Evolutionary conservation across 2,888 invertebrate genomes (phyloP).

Genomic region (Oligia strigilis): DNA sequence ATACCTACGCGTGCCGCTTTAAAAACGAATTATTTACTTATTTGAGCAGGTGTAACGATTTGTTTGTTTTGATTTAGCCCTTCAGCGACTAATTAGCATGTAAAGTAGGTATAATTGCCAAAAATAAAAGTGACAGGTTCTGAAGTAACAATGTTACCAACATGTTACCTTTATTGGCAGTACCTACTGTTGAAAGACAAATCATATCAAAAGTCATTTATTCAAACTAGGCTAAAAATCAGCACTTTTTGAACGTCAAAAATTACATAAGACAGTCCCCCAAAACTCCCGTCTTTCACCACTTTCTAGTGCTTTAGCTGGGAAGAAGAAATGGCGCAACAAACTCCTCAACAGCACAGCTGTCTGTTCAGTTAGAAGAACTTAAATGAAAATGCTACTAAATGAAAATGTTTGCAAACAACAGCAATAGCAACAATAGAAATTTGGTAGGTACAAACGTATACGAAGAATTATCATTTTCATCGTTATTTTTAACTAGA

Average conservation of each 20-base stretch:
- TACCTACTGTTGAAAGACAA: not conserved
- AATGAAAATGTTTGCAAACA: not conserved
- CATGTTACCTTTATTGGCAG: not conserved
- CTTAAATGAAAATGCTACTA: not conserved
- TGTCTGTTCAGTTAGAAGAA: too few species aligned
- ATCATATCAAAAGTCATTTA: too few species aligned
- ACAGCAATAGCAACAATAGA: not conserved
- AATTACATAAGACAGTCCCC: too few species aligned
- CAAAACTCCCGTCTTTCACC: too few species aligned
- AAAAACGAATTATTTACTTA: not conserved
- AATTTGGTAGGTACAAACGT: not conserved
- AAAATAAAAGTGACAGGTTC: conserved; percentile 10
- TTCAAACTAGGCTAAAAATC: too few species aligned
- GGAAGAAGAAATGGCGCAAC: too few species aligned
- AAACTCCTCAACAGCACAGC: too few species aligned
- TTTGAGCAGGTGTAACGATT: conserved; percentile 9
- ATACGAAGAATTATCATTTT: too few species aligned
- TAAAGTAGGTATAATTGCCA: not conserved
- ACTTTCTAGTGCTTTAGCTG: too few species aligned
- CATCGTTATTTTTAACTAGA: not conserved
- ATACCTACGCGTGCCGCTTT: not conserved
- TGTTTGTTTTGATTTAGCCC: conserved; percentile 1
- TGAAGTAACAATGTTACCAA: not conserved
- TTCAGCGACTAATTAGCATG: conserved; percentile 3
- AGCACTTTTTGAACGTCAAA: too few species aligned